phyloP scores from a whole-genome alignment of 2,797 vertebrate species.

The Malacoctenus gilli region DNA sequence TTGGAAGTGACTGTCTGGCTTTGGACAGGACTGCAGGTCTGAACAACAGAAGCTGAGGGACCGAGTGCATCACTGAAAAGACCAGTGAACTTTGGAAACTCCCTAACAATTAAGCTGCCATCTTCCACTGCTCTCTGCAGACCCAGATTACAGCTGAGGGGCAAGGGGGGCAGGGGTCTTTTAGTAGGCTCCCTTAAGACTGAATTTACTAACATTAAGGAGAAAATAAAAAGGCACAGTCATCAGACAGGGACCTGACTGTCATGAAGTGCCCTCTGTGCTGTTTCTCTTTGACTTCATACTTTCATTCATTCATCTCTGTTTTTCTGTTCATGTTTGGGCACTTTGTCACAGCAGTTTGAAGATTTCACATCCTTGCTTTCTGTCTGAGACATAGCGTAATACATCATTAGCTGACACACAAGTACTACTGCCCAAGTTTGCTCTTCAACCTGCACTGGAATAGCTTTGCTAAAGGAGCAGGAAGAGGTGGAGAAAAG shows the following conservation, averaged over 20 bases:
- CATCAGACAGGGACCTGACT: conserved; percentile 64
- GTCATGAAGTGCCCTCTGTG: conserved; percentile 80
- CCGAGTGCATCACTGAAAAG: conserved; percentile 22
- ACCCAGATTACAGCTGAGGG: conserved; percentile 38
- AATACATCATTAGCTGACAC: conserved; percentile 56
- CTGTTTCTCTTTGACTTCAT: conserved; percentile 57
- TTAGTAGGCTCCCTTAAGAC: conserved; percentile 32
- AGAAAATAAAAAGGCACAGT: conserved; percentile 21
- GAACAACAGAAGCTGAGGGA: conserved; percentile 38
- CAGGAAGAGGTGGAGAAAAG: conserved; percentile 26
- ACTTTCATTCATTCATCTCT: conserved; percentile 61
- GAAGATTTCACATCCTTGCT: conserved; percentile 58
- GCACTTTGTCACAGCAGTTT: conserved; percentile 59
- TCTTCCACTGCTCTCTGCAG: conserved; percentile 70
- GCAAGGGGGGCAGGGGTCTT: conserved; percentile 3
- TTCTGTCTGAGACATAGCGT: conserved; percentile 72
- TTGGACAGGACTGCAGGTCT: conserved; percentile 31
- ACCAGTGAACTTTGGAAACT: conserved; percentile 53
- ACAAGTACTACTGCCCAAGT: conserved; percentile 51
- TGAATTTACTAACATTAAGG: conserved; percentile 38
- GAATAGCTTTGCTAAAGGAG: conserved; percentile 57
- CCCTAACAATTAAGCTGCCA: conserved; percentile 73
- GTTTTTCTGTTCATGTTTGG: conserved; percentile 59
- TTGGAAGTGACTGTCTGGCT: conserved; percentile 43
- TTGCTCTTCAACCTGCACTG: conserved; percentile 70